Percentiles rank a stretch among this genome's conserved stretches.
Evolutionary conservation across 1,140 invertebrate species (phyloP).

Genomic region (Ips nitidus): DNA sequence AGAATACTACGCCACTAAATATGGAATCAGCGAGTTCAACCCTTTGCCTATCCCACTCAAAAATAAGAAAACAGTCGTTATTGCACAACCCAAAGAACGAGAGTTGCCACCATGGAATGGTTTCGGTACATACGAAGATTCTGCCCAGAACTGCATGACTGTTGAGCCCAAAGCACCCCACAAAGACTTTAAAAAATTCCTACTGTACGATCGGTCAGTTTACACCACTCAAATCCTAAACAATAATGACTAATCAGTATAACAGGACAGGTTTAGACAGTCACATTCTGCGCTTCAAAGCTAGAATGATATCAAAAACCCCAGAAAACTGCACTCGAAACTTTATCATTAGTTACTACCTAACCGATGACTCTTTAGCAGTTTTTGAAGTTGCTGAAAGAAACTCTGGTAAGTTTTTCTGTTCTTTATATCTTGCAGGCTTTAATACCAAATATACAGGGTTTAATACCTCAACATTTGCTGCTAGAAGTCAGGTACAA

Average conservation of each 20-base stretch:
- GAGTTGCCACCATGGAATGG: conserved; percentile 85
- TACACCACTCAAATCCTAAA: too few species aligned
- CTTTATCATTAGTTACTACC: conserved; percentile 81
- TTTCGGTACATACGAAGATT: conserved; percentile 84
- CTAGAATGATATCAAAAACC: conserved; percentile 70
- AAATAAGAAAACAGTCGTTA: conserved; percentile 50
- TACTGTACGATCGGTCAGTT: conserved; percentile 72
- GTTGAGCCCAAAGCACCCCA: conserved; percentile 75
- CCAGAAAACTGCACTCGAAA: conserved; percentile 66
- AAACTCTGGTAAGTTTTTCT: conserved; percentile 67
- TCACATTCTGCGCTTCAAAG: conserved; percentile 77
- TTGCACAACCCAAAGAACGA: conserved; percentile 52
- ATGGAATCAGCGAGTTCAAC: conserved; percentile 61
- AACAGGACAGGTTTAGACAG: conserved; percentile 72
- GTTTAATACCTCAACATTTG: conserved; percentile 67
- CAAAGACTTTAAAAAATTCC: conserved; percentile 77
- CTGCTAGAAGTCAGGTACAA: conserved; percentile 66
- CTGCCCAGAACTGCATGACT: conserved; percentile 77
- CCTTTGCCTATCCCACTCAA: conserved; percentile 57
- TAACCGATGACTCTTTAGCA: conserved; percentile 81
- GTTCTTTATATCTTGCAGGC: too few species aligned
- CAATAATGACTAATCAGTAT: too few species aligned
- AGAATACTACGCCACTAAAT: conserved; percentile 72
- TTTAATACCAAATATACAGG: too few species aligned
- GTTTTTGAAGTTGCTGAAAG: conserved; percentile 74